Evolutionary conservation across 2,113 vertebrate species (phyloP).

Genomic region (Calonectris borealis): DNA sequence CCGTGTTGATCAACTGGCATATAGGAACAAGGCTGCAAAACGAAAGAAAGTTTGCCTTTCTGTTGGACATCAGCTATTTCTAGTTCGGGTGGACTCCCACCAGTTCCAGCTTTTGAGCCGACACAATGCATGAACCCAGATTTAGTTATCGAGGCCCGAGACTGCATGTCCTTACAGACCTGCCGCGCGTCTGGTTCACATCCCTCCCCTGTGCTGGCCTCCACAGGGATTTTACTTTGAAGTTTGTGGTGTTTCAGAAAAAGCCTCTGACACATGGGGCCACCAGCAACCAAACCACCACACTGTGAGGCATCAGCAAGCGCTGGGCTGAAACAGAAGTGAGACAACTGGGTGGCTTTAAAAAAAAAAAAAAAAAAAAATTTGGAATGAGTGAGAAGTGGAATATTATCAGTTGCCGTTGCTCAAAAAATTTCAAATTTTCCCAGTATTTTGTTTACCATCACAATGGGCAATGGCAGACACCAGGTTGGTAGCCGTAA

Average conservation of each 20-base stretch:
- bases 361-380: background rate
- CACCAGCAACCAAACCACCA: background rate
- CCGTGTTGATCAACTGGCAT: background rate
- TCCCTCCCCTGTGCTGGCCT: background rate
- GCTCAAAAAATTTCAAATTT: background rate
- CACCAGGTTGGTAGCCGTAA: background rate
- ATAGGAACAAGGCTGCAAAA: background rate
- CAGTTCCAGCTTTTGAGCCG: background rate
- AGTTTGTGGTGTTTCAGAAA: background rate
- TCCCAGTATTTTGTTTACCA: background rate
- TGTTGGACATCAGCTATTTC: background rate
- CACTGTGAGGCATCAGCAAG: background rate
- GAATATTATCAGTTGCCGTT: background rate
- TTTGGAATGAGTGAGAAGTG: fast-evolving
- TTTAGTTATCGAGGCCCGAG: background rate
- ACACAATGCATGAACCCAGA: background rate
- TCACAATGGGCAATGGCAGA: background rate
- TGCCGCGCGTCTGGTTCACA: background rate
- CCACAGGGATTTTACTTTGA: background rate
- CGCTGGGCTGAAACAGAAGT: background rate
- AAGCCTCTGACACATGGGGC: background rate
- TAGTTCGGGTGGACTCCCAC: background rate
- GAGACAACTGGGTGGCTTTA: background rate
- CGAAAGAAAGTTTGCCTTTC: background rate
- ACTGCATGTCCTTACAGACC: background rate